phyloP scores from a whole-genome alignment of 1,140 invertebrate genomes.

The Zaprionus gabonicus region DNA sequence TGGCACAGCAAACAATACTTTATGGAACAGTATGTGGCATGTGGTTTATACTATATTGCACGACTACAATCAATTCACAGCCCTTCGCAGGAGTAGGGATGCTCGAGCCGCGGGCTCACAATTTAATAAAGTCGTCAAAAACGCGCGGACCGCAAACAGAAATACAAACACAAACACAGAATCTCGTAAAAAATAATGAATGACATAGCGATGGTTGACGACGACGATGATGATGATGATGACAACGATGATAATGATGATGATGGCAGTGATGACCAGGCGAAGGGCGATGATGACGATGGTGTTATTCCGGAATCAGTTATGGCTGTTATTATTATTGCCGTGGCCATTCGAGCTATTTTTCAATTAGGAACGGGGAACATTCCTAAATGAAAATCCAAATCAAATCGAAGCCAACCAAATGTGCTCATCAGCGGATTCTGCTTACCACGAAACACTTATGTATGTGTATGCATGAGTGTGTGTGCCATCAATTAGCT shows the following conservation, averaged over 20 bases:
- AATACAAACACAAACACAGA: not conserved
- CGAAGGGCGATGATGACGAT: constrained; percentile 27
- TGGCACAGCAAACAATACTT: not conserved
- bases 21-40: not conserved
- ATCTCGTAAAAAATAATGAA: constrained; percentile 9
- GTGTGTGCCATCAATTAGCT: constrained; percentile 2
- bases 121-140: constrained; percentile 48
- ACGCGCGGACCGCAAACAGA: constrained; percentile 1
- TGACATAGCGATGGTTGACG: not conserved
- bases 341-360: not conserved
- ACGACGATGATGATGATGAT: not conserved
- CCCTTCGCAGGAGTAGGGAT: not conserved
- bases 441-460: not conserved
- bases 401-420: constrained; percentile 53
- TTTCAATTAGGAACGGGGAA: constrained; percentile 51
- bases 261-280: constrained; percentile 21
- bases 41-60: not conserved
- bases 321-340: constrained; percentile 5
- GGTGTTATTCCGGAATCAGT: constrained; percentile 2
- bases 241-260: constrained; percentile 20
- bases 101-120: not conserved
- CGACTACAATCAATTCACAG: not conserved
- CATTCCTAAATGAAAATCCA: constrained; percentile 4
- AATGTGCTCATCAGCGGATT: not conserved
- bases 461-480: not conserved